phyloP scores from a whole-genome alignment of 2,113 vertebrate species.

The Balaeniceps rex region DNA sequence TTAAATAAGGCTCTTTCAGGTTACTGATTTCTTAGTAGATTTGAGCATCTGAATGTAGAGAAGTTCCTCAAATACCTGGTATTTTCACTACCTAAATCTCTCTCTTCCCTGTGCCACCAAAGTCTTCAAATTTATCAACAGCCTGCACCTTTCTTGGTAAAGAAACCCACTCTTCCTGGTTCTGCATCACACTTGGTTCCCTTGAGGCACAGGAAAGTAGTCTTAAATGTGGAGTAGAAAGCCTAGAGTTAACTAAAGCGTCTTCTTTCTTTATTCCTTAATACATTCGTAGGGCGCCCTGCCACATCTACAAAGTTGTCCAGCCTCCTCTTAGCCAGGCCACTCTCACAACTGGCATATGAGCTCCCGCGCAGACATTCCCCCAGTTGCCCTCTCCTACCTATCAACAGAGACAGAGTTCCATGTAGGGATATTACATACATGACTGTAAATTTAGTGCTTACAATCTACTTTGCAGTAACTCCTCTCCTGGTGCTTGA shows the following conservation, averaged over 20 bases:
- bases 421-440: not conserved
- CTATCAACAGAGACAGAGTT: not conserved
- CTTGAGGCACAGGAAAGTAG: not conserved
- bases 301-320: not conserved
- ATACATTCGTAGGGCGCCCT: not conserved
- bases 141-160: not conserved
- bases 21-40: not conserved
- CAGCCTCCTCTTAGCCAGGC: not conserved
- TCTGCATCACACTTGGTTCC: not conserved
- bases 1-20: not conserved
- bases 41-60: not conserved
- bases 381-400: not conserved
- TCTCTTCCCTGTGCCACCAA: not conserved
- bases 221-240: not conserved
- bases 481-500: not conserved
- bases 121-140: not conserved
- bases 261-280: not conserved
- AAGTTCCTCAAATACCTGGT: not conserved
- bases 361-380: rapidly evolving
- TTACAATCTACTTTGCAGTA: not conserved
- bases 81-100: not conserved
- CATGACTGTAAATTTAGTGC: not conserved
- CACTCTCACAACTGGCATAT: not conserved
- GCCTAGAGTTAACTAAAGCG: not conserved
- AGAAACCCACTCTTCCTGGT: not conserved